Percentiles rank a stretch among this genome's conserved stretches.
Conservation (phyloP, 2,888 invertebrate species). For the Kuschelorhynchus macadamiae region DNA sequence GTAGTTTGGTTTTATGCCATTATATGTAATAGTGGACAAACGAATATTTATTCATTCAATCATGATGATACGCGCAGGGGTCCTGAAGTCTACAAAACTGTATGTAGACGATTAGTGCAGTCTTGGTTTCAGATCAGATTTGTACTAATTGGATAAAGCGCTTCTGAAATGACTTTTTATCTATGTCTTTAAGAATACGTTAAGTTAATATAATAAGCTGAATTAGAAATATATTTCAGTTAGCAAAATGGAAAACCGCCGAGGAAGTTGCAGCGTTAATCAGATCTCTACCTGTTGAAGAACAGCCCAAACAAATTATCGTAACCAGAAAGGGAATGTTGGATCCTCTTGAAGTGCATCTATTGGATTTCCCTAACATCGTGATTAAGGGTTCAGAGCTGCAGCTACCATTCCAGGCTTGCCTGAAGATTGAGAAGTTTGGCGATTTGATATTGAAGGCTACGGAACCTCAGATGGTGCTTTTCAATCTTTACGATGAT, state of each 20-base stretch:
- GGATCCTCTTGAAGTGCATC: constrained; percentile 99
- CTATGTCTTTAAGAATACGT: no score
- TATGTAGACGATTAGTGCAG: neutral
- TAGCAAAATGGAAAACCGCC: constrained; percentile 99
- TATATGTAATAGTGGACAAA: no score
- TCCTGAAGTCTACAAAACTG: constrained; percentile 54
- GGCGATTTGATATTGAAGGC: constrained; percentile 99
- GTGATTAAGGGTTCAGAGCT: constrained; percentile 99
- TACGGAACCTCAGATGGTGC: constrained; percentile 99
- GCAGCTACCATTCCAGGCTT: constrained; percentile 98
- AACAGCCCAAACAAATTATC: constrained; percentile 99
- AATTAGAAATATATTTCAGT: no score
- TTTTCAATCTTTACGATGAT: constrained; percentile 99
- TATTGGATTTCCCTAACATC: constrained; percentile 99
- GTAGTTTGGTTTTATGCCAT: no score
- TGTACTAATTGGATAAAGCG: constrained; percentile 46
- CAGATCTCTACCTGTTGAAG: constrained; percentile 98
- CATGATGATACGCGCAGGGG: constrained; percentile 63
- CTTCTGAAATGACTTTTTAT: constrained; percentile 48
- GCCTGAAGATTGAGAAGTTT: constrained; percentile 98
- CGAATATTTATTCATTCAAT: no score
- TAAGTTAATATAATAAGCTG: no score
- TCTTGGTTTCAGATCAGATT: constrained; percentile 49
- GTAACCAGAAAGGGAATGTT: constrained; percentile 99
- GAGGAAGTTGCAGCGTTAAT: constrained; percentile 99